Evolutionary conservation across 1,140 invertebrate genomes (phyloP), one percentile per base, ranked within the genome.

Genomic region (Theocolax elegans): DNA sequence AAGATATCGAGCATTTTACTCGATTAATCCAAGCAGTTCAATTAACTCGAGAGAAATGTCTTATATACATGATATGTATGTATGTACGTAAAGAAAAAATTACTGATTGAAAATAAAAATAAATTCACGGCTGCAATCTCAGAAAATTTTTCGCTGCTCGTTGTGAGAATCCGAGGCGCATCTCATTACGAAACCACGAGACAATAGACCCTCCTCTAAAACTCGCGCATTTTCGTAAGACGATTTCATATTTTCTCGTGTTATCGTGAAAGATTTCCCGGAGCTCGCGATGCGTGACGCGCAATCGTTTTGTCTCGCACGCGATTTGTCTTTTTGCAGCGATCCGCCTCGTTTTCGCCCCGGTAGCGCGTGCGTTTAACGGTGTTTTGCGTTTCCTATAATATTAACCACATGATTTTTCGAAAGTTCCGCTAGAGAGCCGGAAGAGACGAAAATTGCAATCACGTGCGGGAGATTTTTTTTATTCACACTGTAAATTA

Each of bases 161-260:
- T n/a, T n/a, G n/a, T n/a, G n/a, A n/a, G n/a, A n/a, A n/a, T n/a
- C n/a, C n/a, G n/a, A n/a, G n/a, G n/a, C n/a, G n/a, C n/a, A n/a
- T n/a, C n/a, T n/a, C n/a, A n/a, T n/a, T n/a, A n/a, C n/a, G n/a
- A n/a, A n/a, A n/a, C n/a, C n/a, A n/a, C n/a, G n/a, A n/a, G n/a
- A n/a, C n/a, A n/a, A n/a, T n/a, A n/a, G n/a, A n/a, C n/a, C n/a
- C n/a, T n/a, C n/a, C n/a, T n/a, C n/a, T n/a, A n/a, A n/a, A n/a
- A 7, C 63, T 12, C n/a, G 44, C 59, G 48, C 0, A 69, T 53
- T 56, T 60, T 70, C 31, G 40, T 56, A 70, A 70, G 48, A 17
- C 17, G 46, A 68, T 70, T 69, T 69, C 67, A 69, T 44, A 69
- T 69, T 70, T 63, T 69, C 48, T 27, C 25, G 35, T 35, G 23